Percentiles rank a stretch among this genome's conserved stretches.
Conservation (phyloP, 2,113 vertebrate species). For the Suricata suricatta region DNA sequence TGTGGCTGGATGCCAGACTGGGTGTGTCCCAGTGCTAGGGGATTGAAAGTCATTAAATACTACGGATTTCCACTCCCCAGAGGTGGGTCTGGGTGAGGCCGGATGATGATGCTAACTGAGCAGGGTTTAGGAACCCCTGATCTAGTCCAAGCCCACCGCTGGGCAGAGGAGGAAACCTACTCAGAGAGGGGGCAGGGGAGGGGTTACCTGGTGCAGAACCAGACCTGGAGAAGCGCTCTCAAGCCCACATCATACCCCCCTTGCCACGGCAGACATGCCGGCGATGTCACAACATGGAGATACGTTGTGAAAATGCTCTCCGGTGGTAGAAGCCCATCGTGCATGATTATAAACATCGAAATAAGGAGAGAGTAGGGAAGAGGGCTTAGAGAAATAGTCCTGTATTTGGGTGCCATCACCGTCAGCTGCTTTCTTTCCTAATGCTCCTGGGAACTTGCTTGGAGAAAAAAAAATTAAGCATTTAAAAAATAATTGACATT, state of each 20-base stretch:
- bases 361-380: background rate
- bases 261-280: background rate
- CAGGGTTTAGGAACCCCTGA: background rate
- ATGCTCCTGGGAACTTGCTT: constrained; percentile 3
- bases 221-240: background rate
- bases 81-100: background rate
- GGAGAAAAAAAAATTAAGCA: background rate
- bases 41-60: background rate
- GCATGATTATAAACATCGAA: background rate
- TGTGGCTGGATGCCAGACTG: background rate
- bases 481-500: background rate
- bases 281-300: background rate
- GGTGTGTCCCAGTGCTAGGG: background rate
- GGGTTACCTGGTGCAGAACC: background rate
- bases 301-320: background rate
- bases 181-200: background rate
- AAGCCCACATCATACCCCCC: background rate
- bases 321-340: background rate
- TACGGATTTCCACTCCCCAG: background rate
- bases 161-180: background rate
- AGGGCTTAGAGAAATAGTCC: background rate
- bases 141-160: background rate
- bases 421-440: background rate
- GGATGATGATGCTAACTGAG: background rate
- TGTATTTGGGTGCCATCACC: background rate